Base-by-base conservation (phyloP, 2,113 vertebrate genomes). In the Oriolus oriolus region DNA sequence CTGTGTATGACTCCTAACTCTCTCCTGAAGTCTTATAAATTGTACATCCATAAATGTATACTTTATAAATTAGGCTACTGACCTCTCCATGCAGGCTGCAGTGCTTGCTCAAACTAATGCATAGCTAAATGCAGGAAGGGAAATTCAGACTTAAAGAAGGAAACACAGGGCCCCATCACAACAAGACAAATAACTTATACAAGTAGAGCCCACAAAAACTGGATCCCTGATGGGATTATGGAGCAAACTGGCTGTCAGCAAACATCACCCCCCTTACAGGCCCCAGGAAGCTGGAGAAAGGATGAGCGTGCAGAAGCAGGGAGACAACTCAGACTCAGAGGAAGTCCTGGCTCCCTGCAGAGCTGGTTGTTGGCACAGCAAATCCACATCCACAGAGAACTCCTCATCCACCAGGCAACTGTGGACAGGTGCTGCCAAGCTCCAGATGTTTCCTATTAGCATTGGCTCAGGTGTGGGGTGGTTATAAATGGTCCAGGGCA, bases 401-500 rank as follows among this genome's bases (percentile, higher is more conserved):
- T 28, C 47, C 41, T 53, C 61, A 79, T 37, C n/a, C 12, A 44
- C 16, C 47, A 65, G 63, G 41, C 70, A 91, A 54, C n/a, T 35
- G 14, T 42, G 33, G 26, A 21, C 91, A 90, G 94, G 92, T 95
- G 95, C 45, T 92, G 61, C 70, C 9, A 16, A 79, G 61, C 54
- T 76, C 42, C 94, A 85, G 75, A 39, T 70, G 80, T 59, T 84
- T 84, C 54, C 65, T 27, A 30, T 88, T 89, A 84, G 79, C 61
- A 35, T 10, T 57, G 56, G 24, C 28, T 53, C 54, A 7, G 60
- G 54, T 61, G 60, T 27, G n/a, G 31, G 63, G 28, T 75, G 27
- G 45, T 89, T 97, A 95, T 91, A 95, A 92, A 84, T 14, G 64
- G 24, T 26, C 66, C 80, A 45, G 50, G 22, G 37, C 5, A 68